Conservation (phyloP, 2,797 vertebrate genomes). For the Malacoctenus gilli region DNA sequence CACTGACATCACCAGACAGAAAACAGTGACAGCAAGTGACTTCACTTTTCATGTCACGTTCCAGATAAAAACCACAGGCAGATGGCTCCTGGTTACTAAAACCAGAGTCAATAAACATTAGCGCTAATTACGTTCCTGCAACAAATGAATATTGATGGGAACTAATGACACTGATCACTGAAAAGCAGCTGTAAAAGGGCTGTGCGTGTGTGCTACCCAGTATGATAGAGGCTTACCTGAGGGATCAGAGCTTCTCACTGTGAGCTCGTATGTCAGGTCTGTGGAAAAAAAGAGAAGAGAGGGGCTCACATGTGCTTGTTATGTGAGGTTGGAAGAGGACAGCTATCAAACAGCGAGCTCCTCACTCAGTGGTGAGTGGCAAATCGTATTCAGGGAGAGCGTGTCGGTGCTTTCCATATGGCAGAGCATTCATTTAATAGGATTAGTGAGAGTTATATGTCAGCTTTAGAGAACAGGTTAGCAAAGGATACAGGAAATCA, state of each 20-base stretch:
- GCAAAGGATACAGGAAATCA: slow-evolving; percentile 20
- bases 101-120: not conserved
- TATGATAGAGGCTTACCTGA: slow-evolving; percentile 84
- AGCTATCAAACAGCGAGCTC: slow-evolving; percentile 17
- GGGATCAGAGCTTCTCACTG: slow-evolving; percentile 89
- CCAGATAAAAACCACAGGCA: slow-evolving; percentile 1
- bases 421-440: slow-evolving; percentile 29
- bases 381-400: slow-evolving; percentile 2
- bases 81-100: not conserved
- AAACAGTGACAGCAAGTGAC: too few relatives aligned
- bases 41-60: slow-evolving; percentile 1
- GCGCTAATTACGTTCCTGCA: not conserved
- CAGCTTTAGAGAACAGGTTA: slow-evolving; percentile 28
- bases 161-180: not conserved
- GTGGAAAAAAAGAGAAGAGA: slow-evolving; percentile 51
- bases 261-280: slow-evolving; percentile 97
- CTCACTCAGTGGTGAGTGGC: slow-evolving; percentile 11
- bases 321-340: slow-evolving; percentile 13
- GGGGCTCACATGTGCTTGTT: slow-evolving; percentile 25
- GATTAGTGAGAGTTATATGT: slow-evolving; percentile 53
- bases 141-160: not conserved
- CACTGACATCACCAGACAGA: too few relatives aligned
- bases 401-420: slow-evolving; percentile 27
- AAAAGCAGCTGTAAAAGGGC: slow-evolving; percentile 1
- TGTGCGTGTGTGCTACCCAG: not conserved